phyloP scores from a whole-genome alignment of 2,113 vertebrate genomes.

The Chaetorhynchus papuensis region DNA sequence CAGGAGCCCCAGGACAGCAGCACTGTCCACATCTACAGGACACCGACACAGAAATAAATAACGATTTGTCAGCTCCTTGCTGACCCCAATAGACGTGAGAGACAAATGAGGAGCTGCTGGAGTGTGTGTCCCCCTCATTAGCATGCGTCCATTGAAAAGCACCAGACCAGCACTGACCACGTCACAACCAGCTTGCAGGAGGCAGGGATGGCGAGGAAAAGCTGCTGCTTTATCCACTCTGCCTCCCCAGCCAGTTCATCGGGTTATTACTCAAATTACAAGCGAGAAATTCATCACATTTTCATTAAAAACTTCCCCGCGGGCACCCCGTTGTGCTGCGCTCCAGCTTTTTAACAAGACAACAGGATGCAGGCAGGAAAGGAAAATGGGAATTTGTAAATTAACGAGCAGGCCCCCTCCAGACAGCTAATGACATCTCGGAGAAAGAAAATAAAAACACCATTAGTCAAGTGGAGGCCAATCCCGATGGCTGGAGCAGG shows the following conservation, averaged over 20 bases:
- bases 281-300: constrained; percentile 34
- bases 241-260: neutral
- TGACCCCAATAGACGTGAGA: neutral
- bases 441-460: constrained; percentile 33
- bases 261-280: neutral
- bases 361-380: neutral
- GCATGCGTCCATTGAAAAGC: neutral
- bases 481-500: neutral
- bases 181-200: neutral
- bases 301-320: constrained; percentile 37
- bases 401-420: constrained; percentile 3
- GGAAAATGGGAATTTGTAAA: neutral
- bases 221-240: neutral
- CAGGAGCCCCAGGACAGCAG: neutral
- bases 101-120: neutral
- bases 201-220: accelerated
- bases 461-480: neutral
- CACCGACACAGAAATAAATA: neutral
- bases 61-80: neutral
- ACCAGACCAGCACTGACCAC: neutral
- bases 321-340: neutral
- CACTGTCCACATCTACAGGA: accelerated
- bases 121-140: neutral
- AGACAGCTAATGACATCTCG: neutral
- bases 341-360: neutral